Conservation (phyloP, 2,113 vertebrate species). For the Etheostoma spectabile region DNA sequence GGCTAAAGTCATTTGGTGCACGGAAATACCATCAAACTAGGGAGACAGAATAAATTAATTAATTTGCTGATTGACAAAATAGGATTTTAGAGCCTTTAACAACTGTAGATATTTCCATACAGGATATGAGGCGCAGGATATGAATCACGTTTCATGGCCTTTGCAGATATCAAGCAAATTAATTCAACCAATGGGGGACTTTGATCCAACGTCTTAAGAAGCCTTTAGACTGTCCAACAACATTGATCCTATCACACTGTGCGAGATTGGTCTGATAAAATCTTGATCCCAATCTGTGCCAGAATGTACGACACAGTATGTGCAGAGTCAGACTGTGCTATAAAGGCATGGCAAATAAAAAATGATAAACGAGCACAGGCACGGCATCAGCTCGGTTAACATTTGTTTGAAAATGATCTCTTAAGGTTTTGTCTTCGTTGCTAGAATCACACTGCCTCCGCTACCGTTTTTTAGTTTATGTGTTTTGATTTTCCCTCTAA, state of each 20-base stretch:
- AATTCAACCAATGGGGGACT: not conserved
- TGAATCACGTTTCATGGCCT: no score
- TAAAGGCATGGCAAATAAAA: not conserved
- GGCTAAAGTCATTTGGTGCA: not conserved
- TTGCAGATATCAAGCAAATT: not conserved
- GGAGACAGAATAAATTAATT: not conserved
- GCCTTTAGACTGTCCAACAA: not conserved
- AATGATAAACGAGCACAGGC: not conserved
- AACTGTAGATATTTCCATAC: not conserved
- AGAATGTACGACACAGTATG: not conserved
- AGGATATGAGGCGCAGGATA: no score
- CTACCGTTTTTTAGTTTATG: not conserved
- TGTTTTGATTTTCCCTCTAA: not conserved
- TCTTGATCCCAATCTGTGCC: not conserved
- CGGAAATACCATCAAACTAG: not conserved
- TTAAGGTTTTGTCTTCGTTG: not conserved
- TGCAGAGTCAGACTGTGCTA: not conserved
- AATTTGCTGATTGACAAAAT: not conserved
- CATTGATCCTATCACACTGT: not conserved
- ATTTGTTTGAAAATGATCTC: not conserved
- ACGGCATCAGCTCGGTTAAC: not conserved
- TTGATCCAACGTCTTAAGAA: not conserved
- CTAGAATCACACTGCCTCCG: not conserved
- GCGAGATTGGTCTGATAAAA: not conserved
- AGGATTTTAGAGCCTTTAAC: not conserved